Evolutionary conservation across 2,113 vertebrate genomes (phyloP), one percentile per base, ranked within the genome.

Genomic region (Pelvicachromis taeniatus): DNA sequence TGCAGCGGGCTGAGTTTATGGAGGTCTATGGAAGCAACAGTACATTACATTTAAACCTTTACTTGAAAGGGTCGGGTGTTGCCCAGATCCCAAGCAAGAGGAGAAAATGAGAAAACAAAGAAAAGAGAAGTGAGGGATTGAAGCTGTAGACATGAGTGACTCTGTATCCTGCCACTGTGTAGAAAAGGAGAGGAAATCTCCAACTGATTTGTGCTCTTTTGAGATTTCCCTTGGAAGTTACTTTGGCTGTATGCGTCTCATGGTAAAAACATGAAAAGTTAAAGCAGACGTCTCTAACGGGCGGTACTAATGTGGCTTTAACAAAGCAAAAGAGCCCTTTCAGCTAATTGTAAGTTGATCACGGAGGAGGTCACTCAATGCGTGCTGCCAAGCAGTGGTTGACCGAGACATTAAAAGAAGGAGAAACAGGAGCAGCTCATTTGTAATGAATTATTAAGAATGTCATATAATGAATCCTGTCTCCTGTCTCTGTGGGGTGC

Each of bases 401-500:
- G 89, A 80, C 88, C 53, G 16, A 87, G 83, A 90, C 85, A 61
- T 85, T 87, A 82, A 89, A 89, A 89, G 48, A 78, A 87, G 88
- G 85, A 93, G 90, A 92, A 88, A 90, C 78, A 87, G 80, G 88
- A 91, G 86, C 83, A 83, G 85, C 87, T 90, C 87, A 80, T 92
- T 89, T 85, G 75, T 86, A 73, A 87, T 95, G 91, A 95, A 96
- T 96, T 94, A 96, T 96, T 95, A 84, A 96, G 73, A 81, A 91
- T 79, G 91, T 90, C 94, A 91, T 90, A 91, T 94, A 92, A 94
- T 95, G 93, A 96, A 91, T 94, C 85, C 90, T 89, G 92, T 90
- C 90, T 92, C 82, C 87, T 81, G 88, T 91, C 91, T 91, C 93
- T 78, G 82, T 35, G n/a, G 85, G 91, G 88, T 87, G 91, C 91